Conservation (phyloP, 2,113 vertebrate genomes). For the Paralichthys olivaceus region DNA sequence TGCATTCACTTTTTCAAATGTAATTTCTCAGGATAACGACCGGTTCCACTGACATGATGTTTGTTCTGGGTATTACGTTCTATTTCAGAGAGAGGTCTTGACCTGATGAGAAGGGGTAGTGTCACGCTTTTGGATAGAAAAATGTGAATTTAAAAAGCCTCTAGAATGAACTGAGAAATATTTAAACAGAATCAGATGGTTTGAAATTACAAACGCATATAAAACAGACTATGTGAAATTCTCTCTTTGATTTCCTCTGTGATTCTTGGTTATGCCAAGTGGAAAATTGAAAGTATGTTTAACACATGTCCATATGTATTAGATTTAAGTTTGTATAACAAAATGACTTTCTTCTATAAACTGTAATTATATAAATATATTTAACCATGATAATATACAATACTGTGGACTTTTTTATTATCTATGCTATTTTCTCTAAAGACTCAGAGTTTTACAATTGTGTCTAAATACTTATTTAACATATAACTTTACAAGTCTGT, state of each 20-base stretch:
- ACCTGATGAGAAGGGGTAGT: conserved; percentile 38
- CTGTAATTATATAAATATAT: neutral
- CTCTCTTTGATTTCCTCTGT: neutral
- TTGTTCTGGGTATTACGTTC: conserved; percentile 50
- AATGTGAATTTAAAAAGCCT: conserved; percentile 45
- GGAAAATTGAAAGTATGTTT: neutral
- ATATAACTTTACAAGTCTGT: neutral
- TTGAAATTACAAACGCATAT: conserved; percentile 23
- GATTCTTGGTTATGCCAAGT: neutral
- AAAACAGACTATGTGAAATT: conserved; percentile 5
- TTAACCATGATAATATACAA: neutral
- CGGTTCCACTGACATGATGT: conserved; percentile 37
- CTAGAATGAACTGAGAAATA: conserved; percentile 36
- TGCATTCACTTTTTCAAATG: conserved; percentile 64
- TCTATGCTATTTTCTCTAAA: neutral
- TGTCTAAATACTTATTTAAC: no score
- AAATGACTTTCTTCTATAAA: neutral
- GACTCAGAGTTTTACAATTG: no score
- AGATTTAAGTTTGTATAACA: no score
- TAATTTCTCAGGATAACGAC: conserved; percentile 57
- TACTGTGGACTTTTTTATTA: neutral
- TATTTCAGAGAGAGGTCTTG: conserved; percentile 54
- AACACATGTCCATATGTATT: no score
- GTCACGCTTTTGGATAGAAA: conserved; percentile 35
- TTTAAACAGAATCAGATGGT: conserved; percentile 30